Conservation (phyloP, 1,140 invertebrate species). For the Coelopa frigida region DNA sequence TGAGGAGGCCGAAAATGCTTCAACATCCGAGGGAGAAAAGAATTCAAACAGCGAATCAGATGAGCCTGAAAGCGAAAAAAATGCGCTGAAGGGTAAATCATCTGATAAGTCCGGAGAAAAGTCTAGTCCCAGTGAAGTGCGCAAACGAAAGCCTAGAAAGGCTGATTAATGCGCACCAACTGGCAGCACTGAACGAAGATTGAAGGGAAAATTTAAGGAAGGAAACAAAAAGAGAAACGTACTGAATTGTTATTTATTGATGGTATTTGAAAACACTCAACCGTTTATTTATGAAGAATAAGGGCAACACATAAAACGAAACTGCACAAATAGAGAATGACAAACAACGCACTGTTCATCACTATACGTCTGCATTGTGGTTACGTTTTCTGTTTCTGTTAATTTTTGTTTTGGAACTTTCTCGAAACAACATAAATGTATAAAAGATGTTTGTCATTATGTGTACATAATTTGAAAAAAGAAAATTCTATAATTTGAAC, state of each 20-base stretch:
- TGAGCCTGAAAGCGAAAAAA: conserved; percentile 11
- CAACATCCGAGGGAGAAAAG: conserved; percentile 22
- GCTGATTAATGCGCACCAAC: conserved; percentile 48
- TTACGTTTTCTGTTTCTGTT: not conserved
- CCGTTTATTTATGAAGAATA: conserved; percentile 5
- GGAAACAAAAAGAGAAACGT: not conserved
- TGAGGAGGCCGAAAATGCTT: conserved; percentile 18
- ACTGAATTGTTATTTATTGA: not conserved
- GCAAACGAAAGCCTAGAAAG: conserved; percentile 57
- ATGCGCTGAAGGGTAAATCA: not conserved
- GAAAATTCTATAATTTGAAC: not conserved
- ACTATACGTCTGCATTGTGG: not conserved
- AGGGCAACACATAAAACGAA: not conserved
- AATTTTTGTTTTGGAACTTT: not conserved
- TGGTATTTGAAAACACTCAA: conserved; percentile 4
- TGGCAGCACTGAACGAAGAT: not conserved
- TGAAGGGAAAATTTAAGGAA: not conserved
- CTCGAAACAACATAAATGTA: not conserved
- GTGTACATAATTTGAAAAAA: not conserved
- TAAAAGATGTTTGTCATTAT: not conserved
- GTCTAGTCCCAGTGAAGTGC: conserved; percentile 47
- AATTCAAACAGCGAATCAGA: conserved; percentile 24
- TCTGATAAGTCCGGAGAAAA: conserved; percentile 8
- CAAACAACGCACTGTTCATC: not conserved
- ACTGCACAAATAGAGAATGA: not conserved